These are phyloP conservation scores for Neocrepidodera transversa DNA, from an alignment of 2,888 invertebrate species.

Conservation along the genomic window DNA sequence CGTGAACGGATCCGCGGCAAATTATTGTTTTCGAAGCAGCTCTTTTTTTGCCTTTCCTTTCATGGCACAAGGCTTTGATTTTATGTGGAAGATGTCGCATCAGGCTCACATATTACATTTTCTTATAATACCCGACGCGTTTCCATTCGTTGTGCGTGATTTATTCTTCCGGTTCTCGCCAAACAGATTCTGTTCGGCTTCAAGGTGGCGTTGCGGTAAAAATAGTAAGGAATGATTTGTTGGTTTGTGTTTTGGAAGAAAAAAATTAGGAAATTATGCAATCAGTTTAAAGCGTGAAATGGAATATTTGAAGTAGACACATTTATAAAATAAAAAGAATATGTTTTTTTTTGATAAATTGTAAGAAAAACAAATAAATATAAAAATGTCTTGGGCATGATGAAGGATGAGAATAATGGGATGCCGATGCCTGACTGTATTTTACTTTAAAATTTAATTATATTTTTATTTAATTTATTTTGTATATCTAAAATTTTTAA, in stretches of 20 bases:
- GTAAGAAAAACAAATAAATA: too few relatives aligned
- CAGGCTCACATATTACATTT: constrained; percentile 31
- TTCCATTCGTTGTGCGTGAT: constrained; percentile 23
- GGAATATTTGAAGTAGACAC: too few relatives aligned
- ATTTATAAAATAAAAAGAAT: too few relatives aligned
- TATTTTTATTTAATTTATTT: too few relatives aligned
- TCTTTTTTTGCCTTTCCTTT: constrained; percentile 26
- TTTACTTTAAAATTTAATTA: too few relatives aligned
- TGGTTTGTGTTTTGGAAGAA: background rate
- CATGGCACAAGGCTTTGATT: constrained; percentile 29
- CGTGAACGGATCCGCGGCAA: constrained; percentile 28
- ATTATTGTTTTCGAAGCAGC: constrained; percentile 33
- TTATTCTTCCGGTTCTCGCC: constrained; percentile 17
- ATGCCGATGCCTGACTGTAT: too few relatives aligned
- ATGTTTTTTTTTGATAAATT: too few relatives aligned
- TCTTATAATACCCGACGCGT: constrained; percentile 28
- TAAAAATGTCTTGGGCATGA: too few relatives aligned
- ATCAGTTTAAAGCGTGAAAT: too few relatives aligned
- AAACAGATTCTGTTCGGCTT: background rate
- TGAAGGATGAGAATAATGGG: too few relatives aligned
- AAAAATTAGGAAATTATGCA: background rate
- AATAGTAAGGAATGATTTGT: constrained; percentile 9
- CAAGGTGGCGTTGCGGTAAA: constrained; percentile 1
- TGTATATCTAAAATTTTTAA: too few relatives aligned
- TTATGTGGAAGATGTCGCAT: constrained; percentile 32